These are phyloP conservation scores for Meghimatium bilineatum DNA, from an alignment of 2,888 invertebrate genomes.

Conservation along the genomic window DNA sequence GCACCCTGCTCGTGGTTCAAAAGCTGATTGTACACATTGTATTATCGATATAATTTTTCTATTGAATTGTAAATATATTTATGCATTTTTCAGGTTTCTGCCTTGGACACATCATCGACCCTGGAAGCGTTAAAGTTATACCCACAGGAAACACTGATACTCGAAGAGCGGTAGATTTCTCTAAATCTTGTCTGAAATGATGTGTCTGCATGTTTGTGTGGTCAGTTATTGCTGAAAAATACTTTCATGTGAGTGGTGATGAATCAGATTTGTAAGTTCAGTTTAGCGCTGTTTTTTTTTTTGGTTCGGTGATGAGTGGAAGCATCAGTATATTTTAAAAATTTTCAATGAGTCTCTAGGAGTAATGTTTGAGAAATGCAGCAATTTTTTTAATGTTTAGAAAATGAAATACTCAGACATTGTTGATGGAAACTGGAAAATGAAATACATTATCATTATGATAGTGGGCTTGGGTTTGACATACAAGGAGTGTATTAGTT, in stretches of 20 bases:
- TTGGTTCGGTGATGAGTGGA: background rate
- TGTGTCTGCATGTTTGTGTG: background rate
- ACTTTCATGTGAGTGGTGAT: background rate
- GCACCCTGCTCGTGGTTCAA: too few relatives aligned
- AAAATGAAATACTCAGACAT: background rate
- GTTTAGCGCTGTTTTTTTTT: background rate
- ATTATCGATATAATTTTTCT: too few relatives aligned
- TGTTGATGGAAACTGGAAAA: background rate
- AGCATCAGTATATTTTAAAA: background rate
- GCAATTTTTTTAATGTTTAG: background rate
- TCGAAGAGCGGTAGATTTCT: constrained; percentile 83
- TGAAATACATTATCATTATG: background rate
- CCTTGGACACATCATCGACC: constrained; percentile 85
- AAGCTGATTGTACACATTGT: too few relatives aligned
- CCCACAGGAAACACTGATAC: constrained; percentile 94
- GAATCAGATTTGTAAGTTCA: background rate
- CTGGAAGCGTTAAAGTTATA: constrained; percentile 89
- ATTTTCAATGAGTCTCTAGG: too few relatives aligned
- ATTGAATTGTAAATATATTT: background rate
- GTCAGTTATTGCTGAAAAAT: background rate
- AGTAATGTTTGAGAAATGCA: background rate
- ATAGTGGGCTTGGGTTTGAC: background rate
- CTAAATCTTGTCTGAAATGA: background rate
- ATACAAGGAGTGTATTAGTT: background rate
- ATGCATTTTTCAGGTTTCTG: constrained; percentile 83